Conservation (phyloP, 2,888 invertebrate species). For the Frankliniella fusca region DNA sequence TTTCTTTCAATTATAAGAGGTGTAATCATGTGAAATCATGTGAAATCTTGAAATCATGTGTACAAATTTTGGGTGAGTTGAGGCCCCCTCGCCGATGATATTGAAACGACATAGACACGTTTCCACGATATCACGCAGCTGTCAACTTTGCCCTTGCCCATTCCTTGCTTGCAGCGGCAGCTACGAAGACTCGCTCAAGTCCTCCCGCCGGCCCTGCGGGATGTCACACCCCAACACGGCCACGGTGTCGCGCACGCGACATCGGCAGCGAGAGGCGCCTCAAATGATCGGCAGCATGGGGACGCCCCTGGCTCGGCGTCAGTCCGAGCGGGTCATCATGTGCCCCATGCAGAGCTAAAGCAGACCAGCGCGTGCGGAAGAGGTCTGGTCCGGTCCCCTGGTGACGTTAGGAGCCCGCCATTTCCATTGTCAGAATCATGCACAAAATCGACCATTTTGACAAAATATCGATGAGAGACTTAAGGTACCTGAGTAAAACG, state of each 20-base stretch:
- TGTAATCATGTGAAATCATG: no score
- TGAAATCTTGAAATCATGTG: no score
- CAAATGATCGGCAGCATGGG: slow-evolving; percentile 28
- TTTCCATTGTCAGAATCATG: background rate
- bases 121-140: no score
- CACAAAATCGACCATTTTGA: background rate
- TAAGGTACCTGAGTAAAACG: slow-evolving; percentile 6
- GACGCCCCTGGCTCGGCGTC: slow-evolving; percentile 20
- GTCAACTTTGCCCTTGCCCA: no score
- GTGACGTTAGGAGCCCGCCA: background rate
- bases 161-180: slow-evolving; percentile 56
- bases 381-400: no score
- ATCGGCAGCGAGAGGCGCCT: slow-evolving; percentile 11
- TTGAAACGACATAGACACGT: no score
- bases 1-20: no score
- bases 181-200: slow-evolving; percentile 77
- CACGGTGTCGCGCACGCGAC: slow-evolving; percentile 25
- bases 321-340: slow-evolving; percentile 7
- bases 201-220: slow-evolving; percentile 51
- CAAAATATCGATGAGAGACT: background rate
- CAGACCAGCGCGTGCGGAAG: slow-evolving; percentile 34
- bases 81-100: no score
- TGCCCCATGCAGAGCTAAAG: slow-evolving; percentile 9
- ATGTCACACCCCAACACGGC: slow-evolving; percentile 34
- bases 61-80: no score